These are phyloP conservation scores for Spea multiplicata DNA, from an alignment of 2,113 vertebrate genomes.

Conservation along the genomic window DNA sequence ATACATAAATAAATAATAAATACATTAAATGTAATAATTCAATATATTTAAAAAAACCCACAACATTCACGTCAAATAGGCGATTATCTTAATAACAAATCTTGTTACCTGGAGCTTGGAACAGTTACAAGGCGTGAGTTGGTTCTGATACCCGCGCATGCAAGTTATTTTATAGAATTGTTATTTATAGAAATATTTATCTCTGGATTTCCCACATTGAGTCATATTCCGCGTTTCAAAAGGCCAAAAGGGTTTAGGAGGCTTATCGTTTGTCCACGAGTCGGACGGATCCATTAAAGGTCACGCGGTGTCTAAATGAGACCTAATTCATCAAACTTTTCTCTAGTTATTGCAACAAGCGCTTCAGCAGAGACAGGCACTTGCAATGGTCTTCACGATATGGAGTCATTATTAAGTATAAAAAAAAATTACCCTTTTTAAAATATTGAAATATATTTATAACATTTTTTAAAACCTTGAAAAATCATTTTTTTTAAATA, in stretches of 20 bases:
- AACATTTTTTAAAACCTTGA: too few relatives aligned
- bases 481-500: too few relatives aligned
- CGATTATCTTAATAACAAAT: neutral
- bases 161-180: constrained; percentile 18
- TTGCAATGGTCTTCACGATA: too few relatives aligned
- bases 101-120: neutral
- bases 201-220: constrained; percentile 18
- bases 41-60: too few relatives aligned
- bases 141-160: neutral
- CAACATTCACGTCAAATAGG: too few relatives aligned
- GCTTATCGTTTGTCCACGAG: constrained; percentile 37
- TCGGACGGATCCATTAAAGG: constrained; percentile 39
- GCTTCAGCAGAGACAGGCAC: too few relatives aligned
- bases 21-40: too few relatives aligned
- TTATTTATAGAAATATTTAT: constrained; percentile 21
- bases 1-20: too few relatives aligned
- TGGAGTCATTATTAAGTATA: too few relatives aligned
- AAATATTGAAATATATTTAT: too few relatives aligned
- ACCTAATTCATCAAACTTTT: constrained; percentile 29
- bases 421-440: too few relatives aligned
- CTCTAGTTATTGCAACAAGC: neutral
- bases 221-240: constrained; percentile 7
- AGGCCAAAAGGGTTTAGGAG: constrained; percentile 26
- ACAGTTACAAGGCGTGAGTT: neutral
- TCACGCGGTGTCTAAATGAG: constrained; percentile 38